Conservation (phyloP, 2,113 vertebrate species). For the Podiceps cristatus region DNA sequence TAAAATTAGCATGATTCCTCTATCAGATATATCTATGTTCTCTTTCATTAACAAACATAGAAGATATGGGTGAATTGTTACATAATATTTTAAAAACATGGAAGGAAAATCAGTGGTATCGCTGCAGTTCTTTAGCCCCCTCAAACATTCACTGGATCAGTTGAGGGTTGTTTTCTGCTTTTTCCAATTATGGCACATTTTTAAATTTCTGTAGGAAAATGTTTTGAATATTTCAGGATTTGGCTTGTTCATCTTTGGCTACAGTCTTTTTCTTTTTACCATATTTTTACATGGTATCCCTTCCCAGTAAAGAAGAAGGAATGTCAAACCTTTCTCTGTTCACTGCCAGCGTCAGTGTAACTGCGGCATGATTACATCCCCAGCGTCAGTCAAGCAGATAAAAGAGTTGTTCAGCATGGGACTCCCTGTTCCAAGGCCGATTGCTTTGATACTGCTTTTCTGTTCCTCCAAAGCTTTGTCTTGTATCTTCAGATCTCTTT, state of each 20-base stretch:
- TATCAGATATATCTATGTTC: not conserved
- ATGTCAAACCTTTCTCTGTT: not conserved
- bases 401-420: not conserved
- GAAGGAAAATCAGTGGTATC: not conserved
- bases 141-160: not conserved
- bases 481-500: not conserved
- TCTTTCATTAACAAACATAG: not conserved
- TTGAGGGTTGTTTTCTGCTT: not conserved
- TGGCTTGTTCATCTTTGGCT: not conserved
- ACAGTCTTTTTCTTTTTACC: not conserved
- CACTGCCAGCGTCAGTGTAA: not conserved
- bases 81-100: not conserved
- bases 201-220: not conserved
- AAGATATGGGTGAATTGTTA: not conserved
- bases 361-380: not conserved
- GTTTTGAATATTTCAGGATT: not conserved
- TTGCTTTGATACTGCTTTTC: constrained; percentile 15
- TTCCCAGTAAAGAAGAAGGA: not conserved
- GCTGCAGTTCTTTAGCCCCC: not conserved
- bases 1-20: not conserved
- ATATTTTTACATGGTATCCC: not conserved
- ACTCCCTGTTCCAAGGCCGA: not conserved
- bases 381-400: not conserved
- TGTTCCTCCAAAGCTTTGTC: not conserved
- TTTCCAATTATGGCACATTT: not conserved